Conservation (phyloP, 2,797 vertebrate genomes). For the Peromyscus aztecus region DNA sequence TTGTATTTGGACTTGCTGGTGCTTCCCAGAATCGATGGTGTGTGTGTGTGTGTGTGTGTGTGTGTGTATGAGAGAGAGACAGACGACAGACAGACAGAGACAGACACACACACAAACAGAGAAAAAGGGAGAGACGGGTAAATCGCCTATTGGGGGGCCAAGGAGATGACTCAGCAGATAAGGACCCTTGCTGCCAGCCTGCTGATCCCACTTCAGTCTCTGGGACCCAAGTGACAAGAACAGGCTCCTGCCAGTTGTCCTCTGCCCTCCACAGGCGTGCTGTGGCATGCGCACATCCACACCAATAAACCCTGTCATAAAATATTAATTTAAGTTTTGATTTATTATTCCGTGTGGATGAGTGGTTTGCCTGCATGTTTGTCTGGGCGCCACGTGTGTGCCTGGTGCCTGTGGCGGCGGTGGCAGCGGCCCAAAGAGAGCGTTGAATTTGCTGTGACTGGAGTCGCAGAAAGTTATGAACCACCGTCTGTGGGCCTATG, state of each 20-base stretch:
- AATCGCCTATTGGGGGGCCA: background rate
- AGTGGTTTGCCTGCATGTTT: background rate
- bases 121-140: background rate
- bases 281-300: background rate
- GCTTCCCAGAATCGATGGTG: background rate
- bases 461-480: background rate
- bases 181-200: background rate
- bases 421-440: no score
- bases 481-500: no score
- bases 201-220: background rate
- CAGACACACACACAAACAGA: background rate
- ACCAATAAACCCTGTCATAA: background rate
- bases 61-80: background rate
- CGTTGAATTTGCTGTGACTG: background rate
- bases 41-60: background rate
- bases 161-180: background rate
- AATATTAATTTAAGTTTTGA: background rate
- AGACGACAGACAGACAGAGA: background rate
- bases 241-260: no score
- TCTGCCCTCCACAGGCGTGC: background rate
- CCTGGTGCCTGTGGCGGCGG: background rate
- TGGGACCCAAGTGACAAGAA: background rate
- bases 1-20: background rate
- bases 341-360: background rate
- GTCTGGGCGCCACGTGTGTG: background rate